Conservation (phyloP, 2,113 vertebrate species). For the Sciurus niger region DNA sequence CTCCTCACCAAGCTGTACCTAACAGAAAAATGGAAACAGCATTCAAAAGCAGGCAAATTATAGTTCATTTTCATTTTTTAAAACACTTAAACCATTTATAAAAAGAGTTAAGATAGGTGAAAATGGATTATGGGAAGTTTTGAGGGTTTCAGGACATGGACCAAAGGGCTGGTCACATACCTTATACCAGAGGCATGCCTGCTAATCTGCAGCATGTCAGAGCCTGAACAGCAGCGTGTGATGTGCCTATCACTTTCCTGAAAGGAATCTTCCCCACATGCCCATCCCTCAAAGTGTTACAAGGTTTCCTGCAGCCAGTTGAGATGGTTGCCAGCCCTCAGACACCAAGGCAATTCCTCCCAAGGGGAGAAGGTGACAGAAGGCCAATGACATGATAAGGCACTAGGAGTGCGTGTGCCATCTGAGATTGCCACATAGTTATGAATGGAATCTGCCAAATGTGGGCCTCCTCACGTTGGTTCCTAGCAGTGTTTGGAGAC, state of each 20-base stretch:
- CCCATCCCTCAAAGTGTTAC: slow-evolving; percentile 27
- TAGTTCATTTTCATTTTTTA: neutral
- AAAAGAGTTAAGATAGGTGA: neutral
- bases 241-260: slow-evolving; percentile 76
- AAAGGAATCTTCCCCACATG: slow-evolving; percentile 72
- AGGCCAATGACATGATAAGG: slow-evolving; percentile 22
- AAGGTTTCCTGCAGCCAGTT: slow-evolving; percentile 62
- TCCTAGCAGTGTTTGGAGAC: neutral
- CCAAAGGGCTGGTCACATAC: slow-evolving; percentile 63
- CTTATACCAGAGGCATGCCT: slow-evolving; percentile 64
- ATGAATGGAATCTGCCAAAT: slow-evolving; percentile 56
- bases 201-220: slow-evolving; percentile 82
- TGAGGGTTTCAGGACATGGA: slow-evolving; percentile 17
- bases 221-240: slow-evolving; percentile 80
- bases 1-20: neutral
- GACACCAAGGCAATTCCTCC: slow-evolving; percentile 5
- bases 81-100: neutral
- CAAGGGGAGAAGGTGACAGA: slow-evolving; percentile 30
- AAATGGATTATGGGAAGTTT: slow-evolving; percentile 4
- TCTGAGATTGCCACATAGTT: slow-evolving; percentile 46
- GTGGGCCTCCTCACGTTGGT: neutral
- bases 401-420: neutral
- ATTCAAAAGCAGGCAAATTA: neutral
- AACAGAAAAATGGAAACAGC: neutral
- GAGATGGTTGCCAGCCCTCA: slow-evolving; percentile 38